phyloP scores from a whole-genome alignment of 2,113 vertebrate genomes.

The Romanogobio albipinnatus region DNA sequence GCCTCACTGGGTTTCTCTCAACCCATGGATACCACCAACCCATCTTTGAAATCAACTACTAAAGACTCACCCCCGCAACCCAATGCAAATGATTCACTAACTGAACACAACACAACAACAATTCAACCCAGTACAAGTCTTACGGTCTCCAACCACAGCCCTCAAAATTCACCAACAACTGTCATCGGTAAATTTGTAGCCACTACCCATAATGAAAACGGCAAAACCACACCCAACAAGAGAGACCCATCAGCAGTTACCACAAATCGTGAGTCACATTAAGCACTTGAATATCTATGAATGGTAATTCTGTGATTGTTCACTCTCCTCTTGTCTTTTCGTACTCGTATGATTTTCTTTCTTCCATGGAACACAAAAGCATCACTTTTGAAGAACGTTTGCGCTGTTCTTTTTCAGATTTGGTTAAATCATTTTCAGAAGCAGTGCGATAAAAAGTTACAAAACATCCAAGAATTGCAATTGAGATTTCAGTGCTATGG shows the following conservation, averaged over 20 bases:
- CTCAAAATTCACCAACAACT: background rate
- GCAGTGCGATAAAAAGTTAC: too few relatives aligned
- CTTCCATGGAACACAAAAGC: background rate
- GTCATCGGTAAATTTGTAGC: background rate
- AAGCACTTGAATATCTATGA: background rate
- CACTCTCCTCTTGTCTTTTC: background rate
- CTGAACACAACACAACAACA: background rate
- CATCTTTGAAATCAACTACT: background rate
- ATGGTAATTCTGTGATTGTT: background rate
- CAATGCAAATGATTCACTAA: too few relatives aligned
- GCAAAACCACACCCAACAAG: background rate
- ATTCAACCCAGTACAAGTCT: background rate
- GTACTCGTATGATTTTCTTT: background rate
- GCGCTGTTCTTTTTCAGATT: background rate
- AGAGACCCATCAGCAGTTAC: background rate
- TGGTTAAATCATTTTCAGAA: too few relatives aligned
- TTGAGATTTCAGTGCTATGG: too few relatives aligned
- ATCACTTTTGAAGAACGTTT: background rate
- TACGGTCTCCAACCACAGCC: background rate
- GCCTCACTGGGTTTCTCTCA: too few relatives aligned
- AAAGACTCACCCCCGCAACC: background rate
- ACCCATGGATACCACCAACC: fast-evolving
- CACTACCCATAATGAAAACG: background rate
- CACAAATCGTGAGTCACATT: background rate
- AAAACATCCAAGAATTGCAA: too few relatives aligned